Percentiles rank a stretch among this genome's conserved stretches.
Evolutionary conservation across 2,888 invertebrate species (phyloP).

Genomic region (Vanessa cardui): DNA sequence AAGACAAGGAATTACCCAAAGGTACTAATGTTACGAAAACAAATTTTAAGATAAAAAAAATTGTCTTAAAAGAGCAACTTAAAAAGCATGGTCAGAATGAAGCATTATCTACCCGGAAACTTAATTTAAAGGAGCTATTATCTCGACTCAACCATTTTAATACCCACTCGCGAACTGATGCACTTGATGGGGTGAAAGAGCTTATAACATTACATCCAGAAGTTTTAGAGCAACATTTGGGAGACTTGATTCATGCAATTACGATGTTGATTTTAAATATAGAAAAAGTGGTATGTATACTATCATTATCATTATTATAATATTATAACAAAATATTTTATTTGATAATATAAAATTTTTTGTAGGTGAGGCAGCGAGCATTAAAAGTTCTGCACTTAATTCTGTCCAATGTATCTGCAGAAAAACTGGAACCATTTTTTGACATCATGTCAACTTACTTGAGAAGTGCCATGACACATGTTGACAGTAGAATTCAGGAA

Average conservation of each 20-base stretch:
- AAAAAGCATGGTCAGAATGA: constrained; percentile 78
- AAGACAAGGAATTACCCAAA: constrained; percentile 91
- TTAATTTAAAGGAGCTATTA: constrained; percentile 88
- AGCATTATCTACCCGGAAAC: constrained; percentile 85
- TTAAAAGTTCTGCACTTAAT: constrained; percentile 81
- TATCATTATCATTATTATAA: neutral
- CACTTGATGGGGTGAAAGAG: constrained; percentile 84
- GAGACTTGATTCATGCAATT: constrained; percentile 86
- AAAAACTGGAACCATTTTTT: constrained; percentile 88
- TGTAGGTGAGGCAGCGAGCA: constrained; percentile 81
- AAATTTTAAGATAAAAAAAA: constrained; percentile 94
- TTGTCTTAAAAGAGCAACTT: constrained; percentile 91
- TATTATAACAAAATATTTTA: neutral
- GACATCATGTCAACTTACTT: constrained; percentile 90
- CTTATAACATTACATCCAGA: constrained; percentile 65
- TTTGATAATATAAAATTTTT: constrained; percentile 33
- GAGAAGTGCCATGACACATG: constrained; percentile 95
- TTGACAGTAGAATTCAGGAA: constrained; percentile 90
- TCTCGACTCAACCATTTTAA: constrained; percentile 89
- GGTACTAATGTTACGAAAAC: constrained; percentile 95
- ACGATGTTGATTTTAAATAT: constrained; percentile 88
- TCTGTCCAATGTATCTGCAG: constrained; percentile 63
- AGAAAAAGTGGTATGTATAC: constrained; percentile 82
- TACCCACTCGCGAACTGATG: constrained; percentile 85
- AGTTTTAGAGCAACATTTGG: constrained; percentile 83